Evolutionary conservation across 2,797 vertebrate species (phyloP), one percentile per base, ranked within the genome.

Genomic region (Chelmon rostratus): DNA sequence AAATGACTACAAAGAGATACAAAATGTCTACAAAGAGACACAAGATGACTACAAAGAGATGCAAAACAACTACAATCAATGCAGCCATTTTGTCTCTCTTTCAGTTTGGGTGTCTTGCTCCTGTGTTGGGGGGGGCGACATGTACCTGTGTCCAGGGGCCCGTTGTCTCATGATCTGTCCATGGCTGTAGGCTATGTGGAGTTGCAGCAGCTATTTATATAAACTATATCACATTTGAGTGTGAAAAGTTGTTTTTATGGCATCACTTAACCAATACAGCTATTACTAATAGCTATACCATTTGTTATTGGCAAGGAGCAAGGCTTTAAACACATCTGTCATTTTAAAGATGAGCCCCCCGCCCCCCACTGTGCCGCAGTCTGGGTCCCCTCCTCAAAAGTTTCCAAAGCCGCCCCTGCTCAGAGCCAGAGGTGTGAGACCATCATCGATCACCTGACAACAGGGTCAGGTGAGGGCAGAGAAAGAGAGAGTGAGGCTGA

Each of bases 401-500:
- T 33, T 10, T 31, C 23, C 25, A 21, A 59, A 52, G 11, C 28
- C 19, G 9, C 1, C 50, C 23, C 33, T 66, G 52, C 38, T 57
- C 52, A 16, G n/a, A 42, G 16, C 33, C 42, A 46, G 12, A 61
- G 38, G 44, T 58, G 10, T 13, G 54, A 78, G 38, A 12, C 9
- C 38, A 72, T 64, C 58, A 33, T 12, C 54, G n/a, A n/a, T 8
- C 3, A 19, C 33, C 46, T 64, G 63, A 66, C 57, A 79, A 69
- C 40, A 52, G 44, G 69, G 50, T 69, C 73, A 68, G 42, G 50
- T 46, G 62, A 85, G 79, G 69, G 61, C 71, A 62, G 44, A 46
- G 54, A 21, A 21, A 37, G 46, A 53, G 35, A 68, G 35, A 28
- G 6, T 4, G 46, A 53, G 16, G 23, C 33, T 38, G 67, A 46